These are phyloP conservation scores for Ceuthmochares aereus DNA, from an alignment of 2,113 vertebrate genomes.

Conservation along the genomic window DNA sequence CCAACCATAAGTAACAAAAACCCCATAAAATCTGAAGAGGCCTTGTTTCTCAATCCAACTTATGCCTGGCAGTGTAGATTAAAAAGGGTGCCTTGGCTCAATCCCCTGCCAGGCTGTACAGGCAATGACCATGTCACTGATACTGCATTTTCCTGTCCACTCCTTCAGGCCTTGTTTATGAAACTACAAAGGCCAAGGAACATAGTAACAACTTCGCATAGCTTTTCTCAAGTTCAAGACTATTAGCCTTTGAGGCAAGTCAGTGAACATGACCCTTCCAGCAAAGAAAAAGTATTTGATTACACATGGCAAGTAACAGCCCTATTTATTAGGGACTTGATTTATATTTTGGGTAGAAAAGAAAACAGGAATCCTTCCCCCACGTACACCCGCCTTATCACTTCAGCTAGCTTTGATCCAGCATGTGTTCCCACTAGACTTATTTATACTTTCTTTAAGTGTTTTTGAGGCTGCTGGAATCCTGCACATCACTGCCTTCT, in stretches of 20 bases:
- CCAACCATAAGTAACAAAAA: not conserved
- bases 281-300: not conserved
- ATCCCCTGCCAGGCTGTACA: not conserved
- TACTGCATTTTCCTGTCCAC: not conserved
- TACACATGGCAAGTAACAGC: fast-evolving
- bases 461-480: not conserved
- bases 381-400: not conserved
- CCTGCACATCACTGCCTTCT: not conserved
- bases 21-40: not conserved
- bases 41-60: not conserved
- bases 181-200: not conserved
- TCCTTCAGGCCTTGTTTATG: not conserved
- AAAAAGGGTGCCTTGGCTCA: not conserved
- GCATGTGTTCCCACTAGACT: not conserved
- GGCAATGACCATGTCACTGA: fast-evolving
- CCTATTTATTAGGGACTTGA: not conserved
- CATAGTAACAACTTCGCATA: not conserved
- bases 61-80: not conserved
- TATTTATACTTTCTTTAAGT: not conserved
- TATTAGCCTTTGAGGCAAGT: not conserved
- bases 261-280: not conserved
- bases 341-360: not conserved
- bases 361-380: not conserved
- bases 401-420: not conserved
- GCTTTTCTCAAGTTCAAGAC: not conserved